Evolutionary conservation across 2,797 vertebrate genomes (phyloP).

Genomic region (Neosalanx taihuensis): DNA sequence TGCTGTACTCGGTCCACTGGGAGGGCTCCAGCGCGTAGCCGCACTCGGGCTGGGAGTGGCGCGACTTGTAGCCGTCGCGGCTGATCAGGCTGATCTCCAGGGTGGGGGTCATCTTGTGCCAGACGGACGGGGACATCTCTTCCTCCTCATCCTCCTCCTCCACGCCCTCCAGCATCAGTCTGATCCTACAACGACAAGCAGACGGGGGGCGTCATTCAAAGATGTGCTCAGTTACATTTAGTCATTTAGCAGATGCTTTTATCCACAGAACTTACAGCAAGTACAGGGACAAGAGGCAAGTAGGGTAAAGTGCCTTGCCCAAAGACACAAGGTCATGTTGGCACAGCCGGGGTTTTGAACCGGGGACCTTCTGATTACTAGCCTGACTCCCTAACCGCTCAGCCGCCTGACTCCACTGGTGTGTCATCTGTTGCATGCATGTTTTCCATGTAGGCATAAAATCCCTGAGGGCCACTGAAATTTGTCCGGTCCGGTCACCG

Average conservation of each 20-base stretch:
- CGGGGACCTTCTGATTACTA: too few relatives aligned
- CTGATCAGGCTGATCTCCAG: constrained; percentile 90
- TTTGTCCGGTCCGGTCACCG: neutral
- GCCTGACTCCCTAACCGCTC: too few relatives aligned
- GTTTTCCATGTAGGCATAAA: constrained; percentile 24
- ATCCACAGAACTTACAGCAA: too few relatives aligned
- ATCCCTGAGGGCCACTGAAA: constrained; percentile 31
- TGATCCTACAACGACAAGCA: constrained; percentile 74
- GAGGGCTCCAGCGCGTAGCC: constrained; percentile 86
- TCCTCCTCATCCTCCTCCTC: constrained; percentile 75
- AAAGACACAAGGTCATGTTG: too few relatives aligned
- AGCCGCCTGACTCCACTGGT: too few relatives aligned
- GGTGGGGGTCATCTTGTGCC: constrained; percentile 83
- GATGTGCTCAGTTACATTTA: too few relatives aligned
- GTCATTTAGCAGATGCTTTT: too few relatives aligned
- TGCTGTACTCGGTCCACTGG: constrained; percentile 91
- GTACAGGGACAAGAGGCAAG: too few relatives aligned
- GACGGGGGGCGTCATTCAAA: neutral
- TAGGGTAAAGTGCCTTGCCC: too few relatives aligned
- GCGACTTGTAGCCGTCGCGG: constrained; percentile 80
- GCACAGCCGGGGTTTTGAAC: too few relatives aligned
- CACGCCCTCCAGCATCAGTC: constrained; percentile 86
- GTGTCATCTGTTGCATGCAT: constrained; percentile 10
- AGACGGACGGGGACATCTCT: constrained; percentile 67
- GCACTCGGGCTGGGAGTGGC: constrained; percentile 93